Conservation (phyloP, 2,797 vertebrate genomes). For the Microchirus variegatus region DNA sequence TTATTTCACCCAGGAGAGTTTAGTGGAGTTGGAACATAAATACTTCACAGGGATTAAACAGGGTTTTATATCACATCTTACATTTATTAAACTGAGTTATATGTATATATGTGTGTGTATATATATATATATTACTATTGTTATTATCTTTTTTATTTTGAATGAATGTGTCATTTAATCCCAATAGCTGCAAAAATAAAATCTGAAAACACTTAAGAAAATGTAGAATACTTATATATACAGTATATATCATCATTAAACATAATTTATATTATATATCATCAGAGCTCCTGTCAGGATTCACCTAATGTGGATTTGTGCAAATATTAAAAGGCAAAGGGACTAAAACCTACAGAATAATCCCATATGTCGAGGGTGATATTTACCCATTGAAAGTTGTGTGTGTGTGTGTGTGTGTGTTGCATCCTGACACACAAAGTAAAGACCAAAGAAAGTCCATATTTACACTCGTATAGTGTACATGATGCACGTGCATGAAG, state of each 20-base stretch:
- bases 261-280: no score
- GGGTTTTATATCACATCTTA: neutral
- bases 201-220: no score
- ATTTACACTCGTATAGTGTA: neutral
- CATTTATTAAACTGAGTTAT: no score
- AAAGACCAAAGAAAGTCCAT: neutral
- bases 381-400: neutral
- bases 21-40: no score
- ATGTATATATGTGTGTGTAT: no score
- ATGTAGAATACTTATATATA: no score
- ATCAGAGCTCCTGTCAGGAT: neutral
- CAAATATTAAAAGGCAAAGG: neutral
- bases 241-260: no score
- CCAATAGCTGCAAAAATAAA: no score
- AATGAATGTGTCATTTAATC: neutral
- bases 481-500: no score
- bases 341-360: neutral
- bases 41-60: no score
- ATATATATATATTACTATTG: no score
- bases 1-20: slow-evolving; percentile 39
- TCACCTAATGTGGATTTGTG: neutral
- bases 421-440: neutral
- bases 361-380: neutral
- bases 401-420: slow-evolving; percentile 1
- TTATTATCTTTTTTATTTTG: no score